phyloP scores from a whole-genome alignment of 2,113 vertebrate species.

The Microcebus griseorufus region DNA sequence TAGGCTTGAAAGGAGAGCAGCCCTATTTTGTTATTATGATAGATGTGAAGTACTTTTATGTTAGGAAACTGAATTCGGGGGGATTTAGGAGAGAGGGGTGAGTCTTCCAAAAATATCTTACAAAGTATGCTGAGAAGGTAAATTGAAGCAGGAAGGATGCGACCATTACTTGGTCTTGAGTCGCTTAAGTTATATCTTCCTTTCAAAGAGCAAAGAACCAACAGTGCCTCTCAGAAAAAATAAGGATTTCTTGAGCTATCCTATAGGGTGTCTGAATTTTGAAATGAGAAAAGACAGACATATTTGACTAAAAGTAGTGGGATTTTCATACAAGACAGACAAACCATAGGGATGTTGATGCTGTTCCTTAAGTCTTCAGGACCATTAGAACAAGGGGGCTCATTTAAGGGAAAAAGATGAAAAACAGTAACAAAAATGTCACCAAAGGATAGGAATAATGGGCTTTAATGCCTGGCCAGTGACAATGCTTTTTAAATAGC shows the following conservation, averaged over 20 bases:
- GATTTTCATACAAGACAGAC: constrained; percentile 1
- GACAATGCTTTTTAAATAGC: not conserved
- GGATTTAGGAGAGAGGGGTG: not conserved
- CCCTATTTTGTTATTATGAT: not conserved
- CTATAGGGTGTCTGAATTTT: not conserved
- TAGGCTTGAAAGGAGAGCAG: not conserved
- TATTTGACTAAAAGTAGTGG: not conserved
- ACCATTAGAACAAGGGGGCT: not conserved
- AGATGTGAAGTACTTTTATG: not conserved
- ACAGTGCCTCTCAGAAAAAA: not conserved
- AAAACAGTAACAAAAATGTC: not conserved
- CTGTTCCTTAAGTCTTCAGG: not conserved
- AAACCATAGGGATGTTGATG: not conserved
- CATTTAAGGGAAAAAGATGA: not conserved
- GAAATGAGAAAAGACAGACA: not conserved
- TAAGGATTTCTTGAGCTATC: not conserved
- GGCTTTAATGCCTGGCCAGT: not conserved
- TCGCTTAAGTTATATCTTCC: not conserved
- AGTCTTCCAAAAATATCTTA: constrained; percentile 28
- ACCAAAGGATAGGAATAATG: not conserved
- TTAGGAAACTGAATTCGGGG: constrained; percentile 1
- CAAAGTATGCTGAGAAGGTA: not conserved
- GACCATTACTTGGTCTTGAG: not conserved
- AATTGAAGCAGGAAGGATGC: not conserved
- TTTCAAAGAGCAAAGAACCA: not conserved